Conservation (phyloP, 2,888 invertebrate species). For the Byasa hedistus region DNA sequence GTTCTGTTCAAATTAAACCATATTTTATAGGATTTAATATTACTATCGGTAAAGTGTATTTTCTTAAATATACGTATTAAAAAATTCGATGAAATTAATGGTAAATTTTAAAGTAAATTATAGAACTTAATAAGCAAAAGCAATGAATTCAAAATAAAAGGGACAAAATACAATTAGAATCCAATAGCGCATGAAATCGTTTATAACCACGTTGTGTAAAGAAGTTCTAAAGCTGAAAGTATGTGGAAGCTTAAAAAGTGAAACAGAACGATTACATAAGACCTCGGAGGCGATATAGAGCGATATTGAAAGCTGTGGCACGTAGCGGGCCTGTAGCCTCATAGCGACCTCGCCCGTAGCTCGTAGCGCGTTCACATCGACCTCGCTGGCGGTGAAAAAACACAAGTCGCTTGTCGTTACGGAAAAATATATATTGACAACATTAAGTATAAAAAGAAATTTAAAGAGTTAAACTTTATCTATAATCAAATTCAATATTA, state of each 20-base stretch:
- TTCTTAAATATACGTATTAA: no score
- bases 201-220: neutral
- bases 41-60: no score
- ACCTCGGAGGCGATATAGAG: conserved; percentile 18
- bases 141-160: no score
- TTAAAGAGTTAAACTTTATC: neutral
- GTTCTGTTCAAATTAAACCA: no score
- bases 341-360: conserved; percentile 37
- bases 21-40: no score
- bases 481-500: neutral
- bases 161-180: no score
- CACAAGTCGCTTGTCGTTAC: conserved; percentile 38
- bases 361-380: conserved; percentile 37
- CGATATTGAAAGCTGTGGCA: conserved; percentile 20
- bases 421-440: neutral
- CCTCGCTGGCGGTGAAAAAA: conserved; percentile 39
- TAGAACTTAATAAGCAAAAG: no score
- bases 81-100: no score
- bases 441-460: neutral
- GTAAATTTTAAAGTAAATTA: no score
- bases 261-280: conserved; percentile 19
- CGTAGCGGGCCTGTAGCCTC: conserved; percentile 33
- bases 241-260: conserved; percentile 11
- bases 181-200: no score
- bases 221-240: neutral